Evolutionary conservation across 1,140 invertebrate genomes (phyloP).

Genomic region (Drosophila kepulauana): DNA sequence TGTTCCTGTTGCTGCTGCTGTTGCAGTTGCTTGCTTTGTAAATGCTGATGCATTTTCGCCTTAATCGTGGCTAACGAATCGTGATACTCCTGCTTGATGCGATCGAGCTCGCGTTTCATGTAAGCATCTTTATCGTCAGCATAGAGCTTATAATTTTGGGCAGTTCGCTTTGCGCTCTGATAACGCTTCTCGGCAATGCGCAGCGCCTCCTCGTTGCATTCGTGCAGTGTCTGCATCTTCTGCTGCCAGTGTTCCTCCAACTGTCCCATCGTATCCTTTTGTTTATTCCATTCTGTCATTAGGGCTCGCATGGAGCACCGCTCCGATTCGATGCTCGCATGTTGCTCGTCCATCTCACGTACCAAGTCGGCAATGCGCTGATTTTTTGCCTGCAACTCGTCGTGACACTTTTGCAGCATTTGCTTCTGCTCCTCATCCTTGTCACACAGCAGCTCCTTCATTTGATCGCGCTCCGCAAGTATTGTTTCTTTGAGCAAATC

Average conservation of each 20-base stretch:
- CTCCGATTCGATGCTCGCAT: conserved; percentile 75
- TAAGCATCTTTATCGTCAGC: conserved; percentile 81
- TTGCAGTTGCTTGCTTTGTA: conserved; percentile 57
- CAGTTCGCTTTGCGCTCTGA: conserved; percentile 86
- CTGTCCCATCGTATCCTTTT: conserved; percentile 60
- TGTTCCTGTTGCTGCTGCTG: conserved; percentile 26
- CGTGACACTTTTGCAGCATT: conserved; percentile 60
- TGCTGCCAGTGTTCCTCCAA: conserved; percentile 69
- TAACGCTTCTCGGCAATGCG: conserved; percentile 86
- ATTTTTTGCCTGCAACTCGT: conserved; percentile 68
- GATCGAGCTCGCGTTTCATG: conserved; percentile 77
- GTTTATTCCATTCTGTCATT: conserved; percentile 79
- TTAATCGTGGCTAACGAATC: conserved; percentile 74
- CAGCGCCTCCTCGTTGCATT: conserved; percentile 68
- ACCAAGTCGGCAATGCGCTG: conserved; percentile 57
- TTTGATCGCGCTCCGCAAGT: conserved; percentile 86
- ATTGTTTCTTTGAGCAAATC: conserved; percentile 87
- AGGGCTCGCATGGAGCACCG: conserved; percentile 78
- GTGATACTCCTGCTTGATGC: conserved; percentile 78
- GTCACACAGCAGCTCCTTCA: conserved; percentile 85
- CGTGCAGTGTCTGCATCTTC: conserved; percentile 60
- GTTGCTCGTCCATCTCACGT: conserved; percentile 68
- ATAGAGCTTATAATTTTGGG: conserved; percentile 86
- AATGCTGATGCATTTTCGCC: conserved; percentile 59
- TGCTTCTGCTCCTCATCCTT: conserved; percentile 81